These are phyloP conservation scores for Tarsius wallacei DNA, from an alignment of 2,797 vertebrate genomes.

Conservation along the genomic window DNA sequence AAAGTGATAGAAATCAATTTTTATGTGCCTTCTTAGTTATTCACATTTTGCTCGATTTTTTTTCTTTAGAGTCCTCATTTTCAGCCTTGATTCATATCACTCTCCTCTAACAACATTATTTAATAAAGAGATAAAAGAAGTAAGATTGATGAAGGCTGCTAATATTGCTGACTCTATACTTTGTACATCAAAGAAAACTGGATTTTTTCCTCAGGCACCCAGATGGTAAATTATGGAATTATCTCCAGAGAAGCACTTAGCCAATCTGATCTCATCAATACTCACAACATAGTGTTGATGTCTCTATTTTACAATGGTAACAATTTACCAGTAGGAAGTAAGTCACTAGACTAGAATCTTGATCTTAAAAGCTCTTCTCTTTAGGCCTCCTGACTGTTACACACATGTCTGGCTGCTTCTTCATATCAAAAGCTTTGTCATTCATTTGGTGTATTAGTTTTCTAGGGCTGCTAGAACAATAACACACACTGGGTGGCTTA, in stretches of 20 bases:
- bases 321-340: constrained; percentile 67
- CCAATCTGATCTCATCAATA: constrained; percentile 63
- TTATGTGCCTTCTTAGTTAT: neutral
- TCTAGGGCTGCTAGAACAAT: neutral
- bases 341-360: constrained; percentile 66
- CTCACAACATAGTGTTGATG: constrained; percentile 18
- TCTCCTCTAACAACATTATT: neutral
- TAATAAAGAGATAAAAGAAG: constrained; percentile 23
- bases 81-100: neutral
- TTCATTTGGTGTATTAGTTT: neutral
- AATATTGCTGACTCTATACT: neutral
- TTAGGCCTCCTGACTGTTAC: neutral
- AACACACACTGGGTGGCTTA: neutral
- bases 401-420: neutral
- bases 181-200: neutral
- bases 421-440: neutral
- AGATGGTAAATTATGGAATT: constrained; percentile 57
- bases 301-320: constrained; percentile 38
- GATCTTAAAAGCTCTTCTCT: constrained; percentile 23
- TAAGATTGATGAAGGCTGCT: neutral
- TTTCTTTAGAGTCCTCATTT: neutral
- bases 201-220: neutral
- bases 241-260: constrained; percentile 30
- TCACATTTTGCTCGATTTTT: neutral
- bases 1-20: neutral